These are phyloP conservation scores for Uria lomvia DNA, from an alignment of 2,113 vertebrate species.

Conservation along the genomic window DNA sequence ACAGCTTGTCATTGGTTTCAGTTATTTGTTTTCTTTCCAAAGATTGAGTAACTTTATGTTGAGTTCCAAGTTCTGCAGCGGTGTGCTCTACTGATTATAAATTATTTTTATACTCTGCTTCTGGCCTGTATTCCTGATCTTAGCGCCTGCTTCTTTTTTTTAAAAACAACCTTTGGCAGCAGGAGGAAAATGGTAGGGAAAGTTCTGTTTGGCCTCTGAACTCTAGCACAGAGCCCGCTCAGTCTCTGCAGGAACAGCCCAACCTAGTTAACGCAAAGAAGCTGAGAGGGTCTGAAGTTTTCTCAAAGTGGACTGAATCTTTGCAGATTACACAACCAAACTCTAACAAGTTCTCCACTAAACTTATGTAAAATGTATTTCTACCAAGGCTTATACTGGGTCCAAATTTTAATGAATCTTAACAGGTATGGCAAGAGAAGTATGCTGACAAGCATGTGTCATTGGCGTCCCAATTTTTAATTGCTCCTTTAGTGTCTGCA, in stretches of 20 bases:
- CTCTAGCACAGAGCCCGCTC: not conserved
- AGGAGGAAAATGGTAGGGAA: not conserved
- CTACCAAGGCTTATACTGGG: not conserved
- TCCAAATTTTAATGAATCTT: not conserved
- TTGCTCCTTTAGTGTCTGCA: not conserved
- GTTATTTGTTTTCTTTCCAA: conserved; percentile 1
- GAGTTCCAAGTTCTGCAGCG: conserved; percentile 1
- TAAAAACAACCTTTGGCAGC: not conserved
- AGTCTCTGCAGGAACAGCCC: not conserved
- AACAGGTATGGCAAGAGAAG: not conserved
- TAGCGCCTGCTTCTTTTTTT: not conserved
- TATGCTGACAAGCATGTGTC: not conserved
- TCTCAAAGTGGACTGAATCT: not conserved
- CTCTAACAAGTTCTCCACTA: not conserved
- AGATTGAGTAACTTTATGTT: not conserved
- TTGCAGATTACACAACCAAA: not conserved
- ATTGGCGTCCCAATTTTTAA: not conserved
- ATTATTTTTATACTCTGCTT: not conserved
- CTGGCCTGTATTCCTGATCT: not conserved
- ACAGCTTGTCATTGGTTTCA: not conserved
- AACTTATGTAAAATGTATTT: not conserved
- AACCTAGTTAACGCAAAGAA: not conserved
- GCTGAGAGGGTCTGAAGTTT: not conserved
- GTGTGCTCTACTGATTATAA: not conserved
- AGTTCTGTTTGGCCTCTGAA: not conserved